A percentile compares a stretch with the other conserved stretches of the same genome.
phyloP scores from a whole-genome alignment of 2,113 vertebrate species.

The Plestiodon gilberti region DNA sequence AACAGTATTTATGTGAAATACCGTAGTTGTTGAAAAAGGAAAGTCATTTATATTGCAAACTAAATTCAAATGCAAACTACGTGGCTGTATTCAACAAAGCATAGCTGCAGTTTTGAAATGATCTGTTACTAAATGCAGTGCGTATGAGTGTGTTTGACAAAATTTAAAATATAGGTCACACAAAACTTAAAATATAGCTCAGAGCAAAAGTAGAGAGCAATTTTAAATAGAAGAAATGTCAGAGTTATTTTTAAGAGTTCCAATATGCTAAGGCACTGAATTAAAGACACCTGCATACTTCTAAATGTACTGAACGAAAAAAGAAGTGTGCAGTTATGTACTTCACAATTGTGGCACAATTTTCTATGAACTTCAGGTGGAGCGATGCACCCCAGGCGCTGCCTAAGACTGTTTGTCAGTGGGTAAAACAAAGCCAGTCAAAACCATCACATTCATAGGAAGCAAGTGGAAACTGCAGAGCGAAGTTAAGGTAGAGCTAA shows the following conservation, averaged over 20 bases:
- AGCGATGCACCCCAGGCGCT: neutral
- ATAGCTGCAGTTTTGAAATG: slow-evolving; percentile 19
- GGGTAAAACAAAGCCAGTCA: neutral
- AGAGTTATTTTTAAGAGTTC: neutral
- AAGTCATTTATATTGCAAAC: too few relatives aligned
- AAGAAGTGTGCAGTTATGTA: neutral
- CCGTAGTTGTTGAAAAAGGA: slow-evolving; percentile 11
- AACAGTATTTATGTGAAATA: slow-evolving; percentile 19
- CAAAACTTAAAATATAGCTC: slow-evolving; percentile 54
- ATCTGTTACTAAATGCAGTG: slow-evolving; percentile 41
- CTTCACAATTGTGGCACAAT: neutral
- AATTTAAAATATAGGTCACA: slow-evolving; percentile 55
- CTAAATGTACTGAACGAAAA: slow-evolving; percentile 22
- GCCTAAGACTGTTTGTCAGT: neutral
- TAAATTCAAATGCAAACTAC: slow-evolving; percentile 25
- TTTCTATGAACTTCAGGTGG: neutral
- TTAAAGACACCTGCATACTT: neutral
- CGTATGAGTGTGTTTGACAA: neutral
- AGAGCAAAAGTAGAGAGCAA: slow-evolving; percentile 40
- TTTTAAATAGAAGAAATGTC: slow-evolving; percentile 32
- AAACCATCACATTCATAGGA: neutral
- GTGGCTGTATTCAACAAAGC: slow-evolving; percentile 22
- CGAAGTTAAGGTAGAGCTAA: neutral
- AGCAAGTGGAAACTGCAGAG: neutral
- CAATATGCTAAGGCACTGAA: neutral